These are phyloP conservation scores for Pagrus major DNA, from an alignment of 2,113 vertebrate genomes.

Conservation along the genomic window DNA sequence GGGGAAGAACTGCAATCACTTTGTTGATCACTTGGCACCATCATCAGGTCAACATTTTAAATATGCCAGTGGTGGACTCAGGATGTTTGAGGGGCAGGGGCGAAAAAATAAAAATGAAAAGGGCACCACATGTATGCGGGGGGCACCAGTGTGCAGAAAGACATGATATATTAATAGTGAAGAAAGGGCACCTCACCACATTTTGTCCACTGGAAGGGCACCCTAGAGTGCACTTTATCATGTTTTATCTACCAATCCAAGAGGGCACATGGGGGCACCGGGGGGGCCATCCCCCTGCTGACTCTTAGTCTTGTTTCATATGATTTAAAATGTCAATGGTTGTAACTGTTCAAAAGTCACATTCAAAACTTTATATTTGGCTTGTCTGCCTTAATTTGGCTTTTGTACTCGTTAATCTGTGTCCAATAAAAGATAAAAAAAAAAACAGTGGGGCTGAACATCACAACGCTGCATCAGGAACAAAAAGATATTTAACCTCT, in stretches of 20 bases:
- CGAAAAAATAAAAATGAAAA: no score
- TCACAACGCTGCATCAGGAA: slow-evolving; percentile 13
- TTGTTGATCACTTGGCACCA: background rate
- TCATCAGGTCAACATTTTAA: background rate
- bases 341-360: background rate
- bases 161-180: no score
- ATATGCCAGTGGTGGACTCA: no score
- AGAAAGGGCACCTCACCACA: no score
- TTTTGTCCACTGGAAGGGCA: no score
- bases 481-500: slow-evolving; percentile 28
- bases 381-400: background rate
- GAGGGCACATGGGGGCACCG: no score
- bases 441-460: slow-evolving; percentile 2
- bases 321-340: background rate
- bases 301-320: background rate
- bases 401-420: background rate
- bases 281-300: no score
- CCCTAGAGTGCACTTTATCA: no score
- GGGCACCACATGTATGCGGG: no score
- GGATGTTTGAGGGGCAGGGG: no score
- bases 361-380: background rate
- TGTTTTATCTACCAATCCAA: no score
- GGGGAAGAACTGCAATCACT: background rate
- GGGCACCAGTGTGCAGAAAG: no score
- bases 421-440: slow-evolving; percentile 2